A percentile compares a stretch with the other conserved stretches of the same genome.
Evolutionary conservation across 2,113 vertebrate genomes (phyloP).

Genomic region (Xenopus borealis): DNA sequence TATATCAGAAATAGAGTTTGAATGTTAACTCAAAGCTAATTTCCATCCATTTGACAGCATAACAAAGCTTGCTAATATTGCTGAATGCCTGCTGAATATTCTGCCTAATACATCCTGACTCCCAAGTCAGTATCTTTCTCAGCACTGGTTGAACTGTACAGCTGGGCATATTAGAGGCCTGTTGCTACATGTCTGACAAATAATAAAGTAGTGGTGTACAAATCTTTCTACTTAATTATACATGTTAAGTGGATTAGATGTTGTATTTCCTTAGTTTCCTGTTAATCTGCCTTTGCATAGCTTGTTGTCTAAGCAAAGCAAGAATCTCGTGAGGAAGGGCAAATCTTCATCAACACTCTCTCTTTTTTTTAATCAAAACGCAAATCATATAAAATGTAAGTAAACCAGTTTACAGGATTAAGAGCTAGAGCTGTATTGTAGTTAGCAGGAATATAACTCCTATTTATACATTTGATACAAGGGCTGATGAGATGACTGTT

Average conservation of each 20-base stretch:
- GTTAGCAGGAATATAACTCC: too few species aligned
- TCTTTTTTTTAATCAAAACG: too few species aligned
- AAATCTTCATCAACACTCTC: neutral
- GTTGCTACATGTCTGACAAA: constrained; percentile 38
- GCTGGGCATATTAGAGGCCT: constrained; percentile 24
- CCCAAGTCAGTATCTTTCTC: neutral
- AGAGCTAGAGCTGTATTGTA: too few species aligned
- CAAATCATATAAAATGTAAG: too few species aligned
- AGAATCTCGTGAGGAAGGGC: constrained; percentile 10
- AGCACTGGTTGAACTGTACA: constrained; percentile 21
- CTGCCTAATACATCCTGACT: constrained; percentile 11
- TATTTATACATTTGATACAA: too few species aligned
- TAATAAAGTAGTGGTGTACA: constrained; percentile 35
- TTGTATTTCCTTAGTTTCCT: constrained; percentile 42
- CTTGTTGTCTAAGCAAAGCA: constrained; percentile 8
- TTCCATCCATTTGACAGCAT: neutral
- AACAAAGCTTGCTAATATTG: constrained; percentile 18
- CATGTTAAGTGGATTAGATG: constrained; percentile 35
- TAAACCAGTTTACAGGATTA: too few species aligned
- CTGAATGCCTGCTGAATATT: constrained; percentile 16
- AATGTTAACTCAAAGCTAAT: neutral
- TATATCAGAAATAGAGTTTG: neutral
- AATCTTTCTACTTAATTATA: constrained; percentile 46
- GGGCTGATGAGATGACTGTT: too few species aligned
- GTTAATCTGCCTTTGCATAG: constrained; percentile 33